Evolutionary conservation across 2,888 invertebrate species (phyloP).

Genomic region (Philonicus albiceps): DNA sequence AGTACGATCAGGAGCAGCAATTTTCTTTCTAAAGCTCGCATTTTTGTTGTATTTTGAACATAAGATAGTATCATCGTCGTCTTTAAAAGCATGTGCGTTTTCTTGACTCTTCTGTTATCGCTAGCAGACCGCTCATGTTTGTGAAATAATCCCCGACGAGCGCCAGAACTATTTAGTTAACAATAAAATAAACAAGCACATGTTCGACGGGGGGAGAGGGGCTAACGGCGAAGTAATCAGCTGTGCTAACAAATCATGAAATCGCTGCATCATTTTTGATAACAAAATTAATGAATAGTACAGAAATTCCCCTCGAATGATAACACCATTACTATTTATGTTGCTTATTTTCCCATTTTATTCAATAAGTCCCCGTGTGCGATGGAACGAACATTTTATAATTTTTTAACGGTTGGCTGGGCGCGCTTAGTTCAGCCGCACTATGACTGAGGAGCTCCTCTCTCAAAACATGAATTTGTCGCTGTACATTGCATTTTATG

Average conservation of each 20-base stretch:
- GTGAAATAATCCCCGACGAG: not conserved
- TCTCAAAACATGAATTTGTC: not conserved
- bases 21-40: not conserved
- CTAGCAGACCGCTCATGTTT: not conserved
- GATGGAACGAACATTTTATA: not conserved
- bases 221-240: not conserved
- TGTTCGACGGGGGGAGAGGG: not conserved
- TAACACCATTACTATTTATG: not conserved
- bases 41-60: not conserved
- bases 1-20: not conserved
- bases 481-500: slow-evolving; percentile 4
- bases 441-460: not conserved
- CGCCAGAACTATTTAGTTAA: not conserved
- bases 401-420: not conserved
- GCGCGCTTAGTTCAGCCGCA: not conserved
- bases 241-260: not conserved
- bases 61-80: not conserved
- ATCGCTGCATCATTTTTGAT: not conserved
- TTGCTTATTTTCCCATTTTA: not conserved
- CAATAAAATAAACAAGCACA: not conserved
- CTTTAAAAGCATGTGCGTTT: not conserved
- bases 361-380: not conserved
- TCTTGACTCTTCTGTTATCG: not conserved
- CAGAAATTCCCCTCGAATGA: not conserved
- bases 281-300: not conserved